Conservation (phyloP, 2,113 vertebrate species). For the Sturnus vulgaris region DNA sequence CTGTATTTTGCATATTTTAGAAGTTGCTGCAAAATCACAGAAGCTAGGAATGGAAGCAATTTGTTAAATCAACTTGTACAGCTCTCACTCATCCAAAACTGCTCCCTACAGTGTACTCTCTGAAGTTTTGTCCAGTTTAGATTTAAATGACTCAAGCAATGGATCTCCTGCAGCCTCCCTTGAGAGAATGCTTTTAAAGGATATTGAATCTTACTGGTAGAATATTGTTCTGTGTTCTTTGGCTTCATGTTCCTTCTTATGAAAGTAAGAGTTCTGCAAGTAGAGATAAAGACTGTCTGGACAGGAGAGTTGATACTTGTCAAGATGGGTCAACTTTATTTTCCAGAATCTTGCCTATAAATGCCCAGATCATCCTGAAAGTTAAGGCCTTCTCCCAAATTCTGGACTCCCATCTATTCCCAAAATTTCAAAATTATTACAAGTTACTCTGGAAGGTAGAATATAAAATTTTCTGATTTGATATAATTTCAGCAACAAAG, state of each 20-base stretch:
- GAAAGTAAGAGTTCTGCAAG: neutral
- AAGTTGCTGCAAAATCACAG: neutral
- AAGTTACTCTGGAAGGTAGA: neutral
- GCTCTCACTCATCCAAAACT: neutral
- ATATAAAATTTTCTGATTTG: neutral
- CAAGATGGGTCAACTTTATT: neutral
- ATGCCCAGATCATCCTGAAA: neutral
- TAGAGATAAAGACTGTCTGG: neutral
- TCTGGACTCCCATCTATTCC: neutral
- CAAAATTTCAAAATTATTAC: neutral
- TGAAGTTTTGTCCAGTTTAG: neutral
- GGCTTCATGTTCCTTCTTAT: neutral
- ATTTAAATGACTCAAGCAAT: neutral
- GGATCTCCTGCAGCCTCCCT: neutral
- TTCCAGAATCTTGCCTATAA: neutral
- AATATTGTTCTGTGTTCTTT: neutral
- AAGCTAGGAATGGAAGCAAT: neutral
- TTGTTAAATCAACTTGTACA: neutral
- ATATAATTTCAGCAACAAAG: neutral
- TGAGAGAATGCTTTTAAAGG: neutral
- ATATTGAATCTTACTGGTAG: neutral
- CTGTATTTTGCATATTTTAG: neutral
- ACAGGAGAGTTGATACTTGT: neutral
- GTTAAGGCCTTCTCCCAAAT: neutral
- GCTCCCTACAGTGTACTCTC: neutral